Conservation (phyloP, 2,113 vertebrate species). For the Grammomys dolichurus region DNA sequence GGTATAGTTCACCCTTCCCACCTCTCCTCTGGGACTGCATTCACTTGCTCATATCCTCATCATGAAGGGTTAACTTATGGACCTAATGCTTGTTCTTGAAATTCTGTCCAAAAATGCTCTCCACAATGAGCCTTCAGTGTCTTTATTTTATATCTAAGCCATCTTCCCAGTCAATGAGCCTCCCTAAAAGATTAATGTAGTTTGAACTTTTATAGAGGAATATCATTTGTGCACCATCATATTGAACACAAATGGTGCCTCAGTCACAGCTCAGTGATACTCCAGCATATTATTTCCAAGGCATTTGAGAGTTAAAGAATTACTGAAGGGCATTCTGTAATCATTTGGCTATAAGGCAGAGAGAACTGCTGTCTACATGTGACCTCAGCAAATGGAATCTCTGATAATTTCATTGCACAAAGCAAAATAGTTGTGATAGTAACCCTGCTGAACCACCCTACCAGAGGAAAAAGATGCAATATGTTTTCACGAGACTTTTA, state of each 20-base stretch:
- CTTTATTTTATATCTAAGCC: conserved; percentile 86
- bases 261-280: conserved; percentile 90
- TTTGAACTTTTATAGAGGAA: conserved; percentile 90
- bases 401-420: conserved; percentile 85
- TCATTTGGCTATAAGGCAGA: conserved; percentile 88
- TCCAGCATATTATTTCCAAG: conserved; percentile 90
- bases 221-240: conserved; percentile 90
- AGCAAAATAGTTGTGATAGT: conserved; percentile 87
- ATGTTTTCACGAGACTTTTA: conserved; percentile 55
- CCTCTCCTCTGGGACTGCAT: background rate
- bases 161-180: conserved; percentile 88
- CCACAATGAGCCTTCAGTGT: conserved; percentile 57
- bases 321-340: conserved; percentile 90
- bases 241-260: conserved; percentile 89
- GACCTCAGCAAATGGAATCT: conserved; percentile 89
- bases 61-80: conserved; percentile 65
- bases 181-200: conserved; percentile 90
- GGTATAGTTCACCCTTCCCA: background rate
- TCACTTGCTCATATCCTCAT: conserved; percentile 10
- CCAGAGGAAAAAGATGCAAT: conserved; percentile 74
- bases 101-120: conserved; percentile 63
- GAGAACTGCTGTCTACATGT: conserved; percentile 85
- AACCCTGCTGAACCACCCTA: conserved; percentile 82
- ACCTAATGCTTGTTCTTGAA: conserved; percentile 62
- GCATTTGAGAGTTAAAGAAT: conserved; percentile 90